Evolutionary conservation across 2,888 invertebrate genomes (phyloP).

Genomic region (Acronicta psi): DNA sequence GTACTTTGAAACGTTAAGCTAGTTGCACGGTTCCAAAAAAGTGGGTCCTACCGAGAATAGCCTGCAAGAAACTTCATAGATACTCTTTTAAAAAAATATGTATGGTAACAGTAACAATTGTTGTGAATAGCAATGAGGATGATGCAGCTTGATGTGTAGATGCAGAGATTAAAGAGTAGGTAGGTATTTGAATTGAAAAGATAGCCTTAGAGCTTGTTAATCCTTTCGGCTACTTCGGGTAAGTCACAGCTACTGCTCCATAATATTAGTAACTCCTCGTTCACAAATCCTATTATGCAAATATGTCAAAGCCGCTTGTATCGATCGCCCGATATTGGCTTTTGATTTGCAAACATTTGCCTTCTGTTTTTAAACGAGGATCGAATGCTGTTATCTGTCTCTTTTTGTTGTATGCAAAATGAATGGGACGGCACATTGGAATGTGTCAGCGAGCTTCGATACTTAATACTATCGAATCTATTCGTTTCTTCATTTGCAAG

Average conservation of each 20-base stretch:
- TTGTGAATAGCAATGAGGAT: too few relatives aligned
- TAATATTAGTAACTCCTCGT: conserved; percentile 44
- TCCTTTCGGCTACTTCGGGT: too few relatives aligned
- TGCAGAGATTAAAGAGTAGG: too few relatives aligned
- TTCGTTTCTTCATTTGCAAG: conserved; percentile 39
- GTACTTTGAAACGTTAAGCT: too few relatives aligned
- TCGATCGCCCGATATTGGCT: conserved; percentile 84
- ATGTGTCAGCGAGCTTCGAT: conserved; percentile 17
- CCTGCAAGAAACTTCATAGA: too few relatives aligned
- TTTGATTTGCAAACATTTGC: conserved; percentile 86
- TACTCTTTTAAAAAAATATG: too few relatives aligned
- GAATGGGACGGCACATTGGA: conserved; percentile 15
- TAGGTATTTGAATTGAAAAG: too few relatives aligned
- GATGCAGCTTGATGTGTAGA: too few relatives aligned
- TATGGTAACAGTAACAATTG: too few relatives aligned
- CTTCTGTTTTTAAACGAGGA: conserved; percentile 77
- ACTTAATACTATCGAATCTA: conserved; percentile 31
- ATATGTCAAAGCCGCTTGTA: conserved; percentile 83
- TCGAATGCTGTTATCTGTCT: conserved; percentile 42
- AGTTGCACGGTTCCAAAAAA: too few relatives aligned
- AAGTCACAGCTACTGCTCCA: conserved; percentile 2
- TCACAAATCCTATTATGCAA: conserved; percentile 84
- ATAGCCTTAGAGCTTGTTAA: too few relatives aligned
- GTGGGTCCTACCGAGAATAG: too few relatives aligned
- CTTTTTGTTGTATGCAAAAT: conserved; percentile 25